Conservation (phyloP, 2,888 invertebrate genomes). For the Drosophila dives region DNA sequence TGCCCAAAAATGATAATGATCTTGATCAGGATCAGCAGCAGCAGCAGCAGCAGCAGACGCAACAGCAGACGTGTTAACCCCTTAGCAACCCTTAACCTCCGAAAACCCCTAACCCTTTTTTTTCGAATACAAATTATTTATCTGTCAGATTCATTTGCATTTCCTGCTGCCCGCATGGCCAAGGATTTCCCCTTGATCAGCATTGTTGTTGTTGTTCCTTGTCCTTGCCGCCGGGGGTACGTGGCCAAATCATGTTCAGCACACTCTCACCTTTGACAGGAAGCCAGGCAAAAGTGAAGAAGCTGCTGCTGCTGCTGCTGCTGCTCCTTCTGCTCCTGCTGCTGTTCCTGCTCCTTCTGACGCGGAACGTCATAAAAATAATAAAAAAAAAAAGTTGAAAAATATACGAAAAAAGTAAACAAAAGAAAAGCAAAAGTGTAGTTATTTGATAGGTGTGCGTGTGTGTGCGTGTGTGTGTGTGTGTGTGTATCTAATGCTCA, state of each 20-base stretch:
- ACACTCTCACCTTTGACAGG: conserved; percentile 75
- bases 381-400: not conserved
- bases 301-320: conserved; percentile 32
- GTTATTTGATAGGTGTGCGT: conserved; percentile 19
- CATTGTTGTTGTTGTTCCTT: conserved; percentile 22
- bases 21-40: conserved; percentile 25
- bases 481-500: conserved; percentile 17
- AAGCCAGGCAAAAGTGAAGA: conserved; percentile 17
- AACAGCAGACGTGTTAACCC: conserved; percentile 15
- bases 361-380: conserved; percentile 44
- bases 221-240: conserved; percentile 64
- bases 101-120: conserved; percentile 29
- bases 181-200: conserved; percentile 28
- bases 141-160: conserved; percentile 82
- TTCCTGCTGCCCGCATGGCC: conserved; percentile 67
- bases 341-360: conserved; percentile 10
- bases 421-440: conserved; percentile 73
- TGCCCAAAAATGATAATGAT: conserved; percentile 38
- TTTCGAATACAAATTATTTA: conserved; percentile 43
- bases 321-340: conserved; percentile 1
- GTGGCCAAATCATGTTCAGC: conserved; percentile 73
- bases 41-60: conserved; percentile 3
- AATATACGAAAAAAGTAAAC: conserved; percentile 24
- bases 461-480: conserved; percentile 12
- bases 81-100: conserved; percentile 55